Evolutionary conservation across 1,140 invertebrate genomes (phyloP).

Genomic region (Physella acuta): DNA sequence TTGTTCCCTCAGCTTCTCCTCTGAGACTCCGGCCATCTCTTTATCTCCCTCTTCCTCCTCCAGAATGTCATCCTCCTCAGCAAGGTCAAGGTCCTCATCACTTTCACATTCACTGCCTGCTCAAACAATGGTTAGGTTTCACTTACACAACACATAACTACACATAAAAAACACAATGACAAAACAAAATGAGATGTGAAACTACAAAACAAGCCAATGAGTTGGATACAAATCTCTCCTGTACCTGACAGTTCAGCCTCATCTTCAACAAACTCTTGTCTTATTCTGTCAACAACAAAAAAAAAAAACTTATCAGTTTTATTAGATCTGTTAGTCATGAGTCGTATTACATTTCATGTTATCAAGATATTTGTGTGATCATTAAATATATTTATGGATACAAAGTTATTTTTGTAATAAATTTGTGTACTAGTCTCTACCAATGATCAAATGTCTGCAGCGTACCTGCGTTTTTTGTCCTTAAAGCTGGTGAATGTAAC

Average conservation of each 20-base stretch:
- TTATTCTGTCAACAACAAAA: conserved; percentile 36
- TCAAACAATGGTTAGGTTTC: background rate
- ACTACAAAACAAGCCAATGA: background rate
- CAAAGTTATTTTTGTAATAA: too few relatives aligned
- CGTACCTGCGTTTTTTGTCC: conserved; percentile 4
- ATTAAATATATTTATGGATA: too few relatives aligned
- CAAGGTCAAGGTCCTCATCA: conserved; percentile 59
- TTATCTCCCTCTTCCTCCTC: conserved; percentile 75
- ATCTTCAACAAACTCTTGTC: conserved; percentile 74
- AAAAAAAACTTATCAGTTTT: too few relatives aligned
- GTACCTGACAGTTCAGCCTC: conserved; percentile 82
- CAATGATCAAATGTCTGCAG: too few relatives aligned
- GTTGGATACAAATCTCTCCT: too few relatives aligned
- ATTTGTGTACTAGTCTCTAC: too few relatives aligned
- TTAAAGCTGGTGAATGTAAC: conserved; percentile 5
- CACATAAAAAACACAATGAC: background rate
- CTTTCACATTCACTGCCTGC: conserved; percentile 57
- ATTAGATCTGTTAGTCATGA: too few relatives aligned
- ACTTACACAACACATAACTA: background rate
- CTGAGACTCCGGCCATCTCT: conserved; percentile 64
- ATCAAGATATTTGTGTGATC: too few relatives aligned
- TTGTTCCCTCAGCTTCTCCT: conserved; percentile 60
- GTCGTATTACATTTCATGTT: too few relatives aligned
- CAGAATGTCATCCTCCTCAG: conserved; percentile 78
- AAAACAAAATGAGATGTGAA: background rate